A percentile compares a stretch with the other conserved stretches of the same genome.
Evolutionary conservation across 2,888 invertebrate genomes (phyloP).

Genomic region (Anagyrus pseudococci): DNA sequence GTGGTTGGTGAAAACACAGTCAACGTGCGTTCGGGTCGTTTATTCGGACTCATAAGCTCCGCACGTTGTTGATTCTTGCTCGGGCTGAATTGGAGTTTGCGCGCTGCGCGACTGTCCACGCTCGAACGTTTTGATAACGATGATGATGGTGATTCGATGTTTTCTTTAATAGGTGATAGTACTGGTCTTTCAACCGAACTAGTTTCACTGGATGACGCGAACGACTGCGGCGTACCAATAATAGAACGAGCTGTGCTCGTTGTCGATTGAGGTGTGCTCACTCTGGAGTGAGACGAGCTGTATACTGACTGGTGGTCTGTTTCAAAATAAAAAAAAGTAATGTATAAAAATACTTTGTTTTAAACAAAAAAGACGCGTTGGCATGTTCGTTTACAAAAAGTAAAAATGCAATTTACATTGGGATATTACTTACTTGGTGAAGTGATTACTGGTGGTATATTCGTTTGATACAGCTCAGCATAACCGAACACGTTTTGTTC

Average conservation of each 20-base stretch:
- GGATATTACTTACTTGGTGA: constrained; percentile 36
- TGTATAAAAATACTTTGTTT: background rate
- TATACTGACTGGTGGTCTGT: too few relatives aligned
- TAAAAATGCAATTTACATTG: too few relatives aligned
- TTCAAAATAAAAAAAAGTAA: background rate
- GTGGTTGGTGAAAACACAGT: constrained; percentile 68
- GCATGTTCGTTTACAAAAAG: too few relatives aligned
- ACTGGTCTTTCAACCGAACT: constrained; percentile 17
- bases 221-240: background rate
- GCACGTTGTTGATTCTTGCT: constrained; percentile 17
- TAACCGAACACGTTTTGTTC: constrained; percentile 62
- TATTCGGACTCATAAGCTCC: constrained; percentile 30
- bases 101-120: constrained; percentile 57
- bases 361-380: background rate
- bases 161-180: constrained; percentile 57
- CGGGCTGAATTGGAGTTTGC: constrained; percentile 64
- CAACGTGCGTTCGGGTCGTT: background rate
- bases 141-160: constrained; percentile 54
- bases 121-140: constrained; percentile 60
- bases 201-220: background rate
- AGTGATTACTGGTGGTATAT: background rate
- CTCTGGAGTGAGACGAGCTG: background rate
- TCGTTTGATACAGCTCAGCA: constrained; percentile 57
- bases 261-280: background rate
- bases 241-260: background rate